Percentiles rank a stretch among this genome's conserved stretches.
These are phyloP conservation scores for Mactra quadrangularis DNA, from an alignment of 1,140 invertebrate genomes.

Conservation along the genomic window DNA sequence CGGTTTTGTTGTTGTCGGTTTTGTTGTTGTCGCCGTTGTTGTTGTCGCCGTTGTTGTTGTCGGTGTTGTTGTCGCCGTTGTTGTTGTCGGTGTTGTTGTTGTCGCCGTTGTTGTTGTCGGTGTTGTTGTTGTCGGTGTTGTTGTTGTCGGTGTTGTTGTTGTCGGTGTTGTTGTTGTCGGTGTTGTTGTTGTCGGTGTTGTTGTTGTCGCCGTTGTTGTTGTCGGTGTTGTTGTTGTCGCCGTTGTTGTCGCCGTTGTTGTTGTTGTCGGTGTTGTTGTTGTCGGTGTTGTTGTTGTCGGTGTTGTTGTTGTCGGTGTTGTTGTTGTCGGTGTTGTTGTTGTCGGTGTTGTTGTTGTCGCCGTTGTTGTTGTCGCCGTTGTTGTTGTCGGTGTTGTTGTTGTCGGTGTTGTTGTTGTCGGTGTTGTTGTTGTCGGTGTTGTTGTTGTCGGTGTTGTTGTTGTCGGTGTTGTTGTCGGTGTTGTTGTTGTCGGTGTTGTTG, in stretches of 20 bases:
- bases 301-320: neutral
- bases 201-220: neutral
- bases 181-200: neutral
- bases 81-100: neutral
- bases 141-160: slow-evolving; percentile 1
- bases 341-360: neutral
- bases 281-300: neutral
- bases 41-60: neutral
- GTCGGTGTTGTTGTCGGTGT: neutral
- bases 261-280: neutral
- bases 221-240: neutral
- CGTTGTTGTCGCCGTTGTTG: neutral
- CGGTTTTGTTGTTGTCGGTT: neutral
- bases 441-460: neutral
- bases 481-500: neutral
- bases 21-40: neutral
- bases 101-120: neutral
- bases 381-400: neutral
- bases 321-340: neutral
- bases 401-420: neutral
- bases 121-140: neutral
- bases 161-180: neutral
- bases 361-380: neutral
- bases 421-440: neutral
- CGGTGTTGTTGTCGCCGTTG: neutral